Conservation (phyloP, 2,113 vertebrate genomes). For the Laticauda laticaudata region DNA sequence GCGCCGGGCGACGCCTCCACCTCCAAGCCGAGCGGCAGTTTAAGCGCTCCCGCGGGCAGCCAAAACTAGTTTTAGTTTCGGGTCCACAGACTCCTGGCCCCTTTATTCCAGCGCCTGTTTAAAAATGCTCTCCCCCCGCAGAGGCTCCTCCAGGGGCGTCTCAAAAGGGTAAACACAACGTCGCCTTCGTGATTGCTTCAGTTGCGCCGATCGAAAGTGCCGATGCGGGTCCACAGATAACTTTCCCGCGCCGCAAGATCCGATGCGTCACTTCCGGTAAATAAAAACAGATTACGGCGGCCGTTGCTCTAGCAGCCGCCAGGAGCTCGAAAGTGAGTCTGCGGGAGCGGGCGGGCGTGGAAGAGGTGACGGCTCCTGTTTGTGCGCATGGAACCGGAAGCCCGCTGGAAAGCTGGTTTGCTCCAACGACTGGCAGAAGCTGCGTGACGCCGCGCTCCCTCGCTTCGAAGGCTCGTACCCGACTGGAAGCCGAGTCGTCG, state of each 20-base stretch:
- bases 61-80: rapidly evolving
- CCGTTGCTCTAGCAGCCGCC: constrained; percentile 65
- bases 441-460: constrained; percentile 2
- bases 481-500: constrained; percentile 46
- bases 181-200: neutral
- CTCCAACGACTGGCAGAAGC: neutral
- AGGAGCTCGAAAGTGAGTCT: constrained; percentile 51
- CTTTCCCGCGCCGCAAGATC: neutral
- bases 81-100: neutral
- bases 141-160: neutral
- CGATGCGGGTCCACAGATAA: rapidly evolving
- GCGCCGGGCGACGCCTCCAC: neutral
- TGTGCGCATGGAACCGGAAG: neutral
- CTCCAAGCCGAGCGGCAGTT: neutral
- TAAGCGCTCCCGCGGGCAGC: constrained; percentile 6
- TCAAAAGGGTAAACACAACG: neutral
- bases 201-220: neutral
- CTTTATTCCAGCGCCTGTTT: neutral
- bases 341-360: neutral
- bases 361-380: neutral
- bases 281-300: constrained; percentile 28
- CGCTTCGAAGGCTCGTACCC: constrained; percentile 28
- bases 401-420: neutral
- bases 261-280: constrained; percentile 4
- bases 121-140: neutral